Base-by-base conservation (phyloP, 1,140 invertebrate species). In the Ruditapes philippinarum region DNA sequence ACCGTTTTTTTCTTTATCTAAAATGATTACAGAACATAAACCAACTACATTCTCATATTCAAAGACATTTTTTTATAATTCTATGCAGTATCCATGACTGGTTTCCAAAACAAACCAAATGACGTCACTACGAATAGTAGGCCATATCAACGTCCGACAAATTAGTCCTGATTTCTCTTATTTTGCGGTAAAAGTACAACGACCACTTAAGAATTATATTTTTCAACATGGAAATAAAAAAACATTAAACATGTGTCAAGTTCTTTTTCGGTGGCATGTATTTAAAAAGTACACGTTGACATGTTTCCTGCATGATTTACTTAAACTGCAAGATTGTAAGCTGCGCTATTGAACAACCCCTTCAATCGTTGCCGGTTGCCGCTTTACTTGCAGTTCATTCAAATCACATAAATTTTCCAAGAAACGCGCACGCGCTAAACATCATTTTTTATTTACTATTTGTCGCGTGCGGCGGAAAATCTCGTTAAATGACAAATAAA, bases 401-500 rank as follows among this genome's bases (percentile, higher is more conserved):
- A 76, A 76, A 70, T 70, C 65, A 78, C 74, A 28, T 54, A 51
- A 78, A 40, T 31, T 78, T 49, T 78, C 74, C 28, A 14, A 36
- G 19, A 9, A 57, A 65, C 79, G 49, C 79, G 79, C 65, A n/a
- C 22, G 49, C 7, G 12, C 11, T 36, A 40, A 54, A 51, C n/a
- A 45, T 36, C 62, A 22, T 60, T 81, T 81, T 80, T 62, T 81
- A 38, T 81, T 81, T 81, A 65, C 79, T 40, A 42, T 57, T 81
- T 65, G 79, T 81, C 79, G 57, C 79, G 79, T 81, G 79, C 79
- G 19, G 36, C 54, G 79, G 45, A 81, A 60, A 81, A 62, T 81
- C 33, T 81, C 54, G 51, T 57, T 81, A 81, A 40, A 31, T 22
- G 33, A 62, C 60, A 81, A 81, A 81, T 57, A 81, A 81, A 60